phyloP scores from a whole-genome alignment of 2,888 invertebrate species.

The Cerastoderma edule region DNA sequence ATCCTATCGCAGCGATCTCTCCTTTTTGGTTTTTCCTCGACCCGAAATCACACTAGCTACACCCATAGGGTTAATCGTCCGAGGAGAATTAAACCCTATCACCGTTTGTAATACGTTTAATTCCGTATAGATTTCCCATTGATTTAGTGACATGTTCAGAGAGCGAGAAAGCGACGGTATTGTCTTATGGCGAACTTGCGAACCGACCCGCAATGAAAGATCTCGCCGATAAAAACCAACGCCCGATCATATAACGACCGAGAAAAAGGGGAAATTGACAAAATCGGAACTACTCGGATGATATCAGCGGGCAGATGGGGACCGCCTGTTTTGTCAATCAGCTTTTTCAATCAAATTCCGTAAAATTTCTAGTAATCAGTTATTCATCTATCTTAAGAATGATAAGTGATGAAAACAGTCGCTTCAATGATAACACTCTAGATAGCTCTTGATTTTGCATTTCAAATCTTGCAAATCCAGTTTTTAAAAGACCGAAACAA shows the following conservation, averaged over 20 bases:
- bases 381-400: no score
- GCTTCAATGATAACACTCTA: no score
- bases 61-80: slow-evolving; percentile 43
- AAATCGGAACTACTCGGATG: no score
- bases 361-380: no score
- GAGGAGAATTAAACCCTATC: slow-evolving; percentile 39
- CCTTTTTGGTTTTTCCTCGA: slow-evolving; percentile 1
- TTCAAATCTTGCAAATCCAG: no score
- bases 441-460: no score
- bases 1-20: not conserved
- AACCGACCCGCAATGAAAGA: slow-evolving; percentile 48
- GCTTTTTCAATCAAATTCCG: no score
- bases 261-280: not conserved
- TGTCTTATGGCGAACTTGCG: slow-evolving; percentile 33
- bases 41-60: slow-evolving; percentile 31
- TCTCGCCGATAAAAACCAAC: slow-evolving; percentile 29
- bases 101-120: slow-evolving; percentile 51
- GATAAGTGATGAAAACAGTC: no score
- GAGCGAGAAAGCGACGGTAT: slow-evolving; percentile 49
- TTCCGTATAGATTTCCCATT: slow-evolving; percentile 22
- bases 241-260: slow-evolving; percentile 21
- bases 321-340: no score
- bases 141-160: slow-evolving; percentile 36
- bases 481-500: no score
- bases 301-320: no score